These are phyloP conservation scores for Psylliodes chrysocephalus DNA, from an alignment of 2,888 invertebrate species.

Conservation along the genomic window DNA sequence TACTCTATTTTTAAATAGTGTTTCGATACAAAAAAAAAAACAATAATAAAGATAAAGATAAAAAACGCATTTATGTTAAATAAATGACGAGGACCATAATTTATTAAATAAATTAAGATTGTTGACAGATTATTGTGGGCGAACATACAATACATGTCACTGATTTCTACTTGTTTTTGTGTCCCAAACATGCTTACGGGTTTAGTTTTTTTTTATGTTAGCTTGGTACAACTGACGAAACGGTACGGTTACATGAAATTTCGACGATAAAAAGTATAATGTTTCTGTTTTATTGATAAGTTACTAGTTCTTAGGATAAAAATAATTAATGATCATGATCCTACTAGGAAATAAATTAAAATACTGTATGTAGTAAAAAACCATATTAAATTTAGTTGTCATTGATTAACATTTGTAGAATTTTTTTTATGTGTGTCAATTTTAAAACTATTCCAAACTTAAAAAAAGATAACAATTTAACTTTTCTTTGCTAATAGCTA, in stretches of 20 bases:
- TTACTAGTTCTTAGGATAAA: not conserved
- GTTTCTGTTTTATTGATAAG: conserved; percentile 9
- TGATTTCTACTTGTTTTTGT: conserved; percentile 27
- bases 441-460: too few relatives aligned
- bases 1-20: too few relatives aligned
- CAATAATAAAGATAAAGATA: too few relatives aligned
- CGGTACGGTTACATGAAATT: conserved; percentile 6
- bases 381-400: too few relatives aligned
- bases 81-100: conserved; percentile 22
- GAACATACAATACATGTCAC: conserved; percentile 30
- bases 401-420: too few relatives aligned
- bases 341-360: not conserved
- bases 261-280: conserved; percentile 13
- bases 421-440: too few relatives aligned
- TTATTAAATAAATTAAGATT: conserved; percentile 26
- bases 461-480: too few relatives aligned
- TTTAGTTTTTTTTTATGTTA: conserved; percentile 2
- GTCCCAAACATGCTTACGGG: conserved; percentile 10
- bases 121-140: conserved; percentile 34
- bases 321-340: conserved; percentile 2
- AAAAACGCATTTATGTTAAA: conserved; percentile 11
- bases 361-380: not conserved
- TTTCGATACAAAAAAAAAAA: too few relatives aligned
- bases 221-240: conserved; percentile 10
- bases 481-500: too few relatives aligned